Percentiles rank a stretch among this genome's conserved stretches.
These are phyloP conservation scores for Rambutsinella grinnellia DNA, from an alignment of 2,888 invertebrate genomes.

Conservation along the genomic window DNA sequence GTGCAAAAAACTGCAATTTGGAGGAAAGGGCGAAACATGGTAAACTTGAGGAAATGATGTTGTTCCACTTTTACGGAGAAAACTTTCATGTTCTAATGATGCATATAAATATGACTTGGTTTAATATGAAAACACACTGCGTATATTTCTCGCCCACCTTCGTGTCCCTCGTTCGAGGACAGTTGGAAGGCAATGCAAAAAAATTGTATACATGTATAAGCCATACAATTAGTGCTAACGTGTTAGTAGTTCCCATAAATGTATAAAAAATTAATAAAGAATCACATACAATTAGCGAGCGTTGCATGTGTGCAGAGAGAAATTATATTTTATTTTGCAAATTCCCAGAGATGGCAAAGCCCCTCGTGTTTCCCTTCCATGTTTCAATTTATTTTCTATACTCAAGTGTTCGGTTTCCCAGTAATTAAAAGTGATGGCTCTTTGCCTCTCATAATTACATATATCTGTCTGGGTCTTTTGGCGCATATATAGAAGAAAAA, in stretches of 20 bases:
- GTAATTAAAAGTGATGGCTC: neutral
- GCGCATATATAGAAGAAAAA: neutral
- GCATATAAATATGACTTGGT: no score
- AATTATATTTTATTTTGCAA: neutral
- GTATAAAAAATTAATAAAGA: neutral
- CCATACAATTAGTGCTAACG: neutral
- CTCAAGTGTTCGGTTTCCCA: neutral
- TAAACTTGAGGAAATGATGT: neutral
- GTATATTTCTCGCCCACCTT: no score
- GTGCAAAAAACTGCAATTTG: neutral
- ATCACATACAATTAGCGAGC: neutral
- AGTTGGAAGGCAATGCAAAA: no score
- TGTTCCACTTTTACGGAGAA: neutral
- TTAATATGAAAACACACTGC: no score
- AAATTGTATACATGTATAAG: no score
- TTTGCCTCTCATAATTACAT: neutral
- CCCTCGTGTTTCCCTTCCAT: neutral
- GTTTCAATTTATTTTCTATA: neutral
- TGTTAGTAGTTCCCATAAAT: neutral
- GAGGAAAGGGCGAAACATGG: neutral
- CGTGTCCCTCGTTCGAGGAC: no score
- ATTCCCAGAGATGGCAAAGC: neutral
- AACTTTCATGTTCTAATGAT: no score
- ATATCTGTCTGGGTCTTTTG: neutral
- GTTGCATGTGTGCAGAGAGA: neutral